Percentiles rank a stretch among this genome's conserved stretches.
phyloP scores from a whole-genome alignment of 2,113 vertebrate species.

The Cebus imitator region DNA sequence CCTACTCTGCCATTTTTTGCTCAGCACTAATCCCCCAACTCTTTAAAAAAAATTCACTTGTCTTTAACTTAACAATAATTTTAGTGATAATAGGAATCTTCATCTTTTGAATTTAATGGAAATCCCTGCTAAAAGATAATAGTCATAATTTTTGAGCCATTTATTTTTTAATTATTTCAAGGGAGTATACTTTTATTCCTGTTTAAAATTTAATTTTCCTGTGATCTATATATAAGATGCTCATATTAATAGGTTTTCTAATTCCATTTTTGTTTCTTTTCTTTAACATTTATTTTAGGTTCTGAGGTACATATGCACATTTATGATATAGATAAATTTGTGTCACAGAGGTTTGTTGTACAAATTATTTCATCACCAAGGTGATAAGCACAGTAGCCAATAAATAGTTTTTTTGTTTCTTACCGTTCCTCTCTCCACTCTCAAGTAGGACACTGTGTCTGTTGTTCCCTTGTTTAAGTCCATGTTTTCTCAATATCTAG shows the following conservation, averaged over 20 bases:
- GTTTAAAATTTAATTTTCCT: not conserved
- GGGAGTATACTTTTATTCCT: not conserved
- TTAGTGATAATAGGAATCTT: not conserved
- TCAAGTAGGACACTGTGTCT: too few relatives aligned
- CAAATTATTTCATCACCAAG: too few relatives aligned
- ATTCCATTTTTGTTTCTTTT: too few relatives aligned
- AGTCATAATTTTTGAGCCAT: not conserved
- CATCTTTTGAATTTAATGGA: not conserved
- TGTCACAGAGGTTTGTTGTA: too few relatives aligned
- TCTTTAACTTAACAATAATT: not conserved
- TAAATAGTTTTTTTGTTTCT: too few relatives aligned
- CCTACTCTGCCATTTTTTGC: not conserved
- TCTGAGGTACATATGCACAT: too few relatives aligned
- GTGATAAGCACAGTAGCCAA: too few relatives aligned
- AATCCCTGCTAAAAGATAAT: not conserved
- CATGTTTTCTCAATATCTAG: too few relatives aligned
- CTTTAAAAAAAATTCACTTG: not conserved
- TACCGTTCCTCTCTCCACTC: too few relatives aligned
- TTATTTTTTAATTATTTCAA: conserved; percentile 9
- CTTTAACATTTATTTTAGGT: too few relatives aligned
- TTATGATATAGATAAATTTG: too few relatives aligned
- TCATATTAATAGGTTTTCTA: not conserved
- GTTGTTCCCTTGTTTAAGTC: too few relatives aligned
- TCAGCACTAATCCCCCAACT: not conserved
- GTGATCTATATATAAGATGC: not conserved